phyloP scores from a whole-genome alignment of 2,888 invertebrate species.

The Dolichomitus sp. region DNA sequence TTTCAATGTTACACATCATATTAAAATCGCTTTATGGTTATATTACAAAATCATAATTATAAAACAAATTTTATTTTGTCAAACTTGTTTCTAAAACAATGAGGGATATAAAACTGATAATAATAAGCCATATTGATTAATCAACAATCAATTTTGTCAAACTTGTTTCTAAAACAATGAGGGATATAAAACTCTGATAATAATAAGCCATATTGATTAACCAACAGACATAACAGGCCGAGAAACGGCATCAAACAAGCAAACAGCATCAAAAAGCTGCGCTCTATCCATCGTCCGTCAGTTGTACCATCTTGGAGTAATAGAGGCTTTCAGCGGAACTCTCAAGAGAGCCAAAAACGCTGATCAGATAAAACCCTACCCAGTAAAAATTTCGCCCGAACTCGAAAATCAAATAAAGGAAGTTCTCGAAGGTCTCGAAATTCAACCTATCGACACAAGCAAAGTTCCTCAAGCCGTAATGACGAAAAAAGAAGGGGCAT shows the following conservation, averaged over 20 bases:
- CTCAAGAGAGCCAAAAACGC: constrained; percentile 93
- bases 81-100: not conserved
- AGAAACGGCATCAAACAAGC: constrained; percentile 98
- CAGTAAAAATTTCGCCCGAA: constrained; percentile 92
- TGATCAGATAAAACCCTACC: constrained; percentile 92
- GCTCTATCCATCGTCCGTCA: constrained; percentile 98
- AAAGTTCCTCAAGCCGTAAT: not conserved
- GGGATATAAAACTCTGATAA: not conserved
- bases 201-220: not conserved
- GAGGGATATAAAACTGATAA: not conserved
- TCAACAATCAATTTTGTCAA: constrained; percentile 71
- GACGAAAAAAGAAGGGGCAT: not conserved
- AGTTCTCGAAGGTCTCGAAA: constrained; percentile 86
- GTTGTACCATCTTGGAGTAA: constrained; percentile 96
- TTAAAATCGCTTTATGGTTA: too few species aligned
- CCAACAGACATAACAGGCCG: constrained; percentile 88
- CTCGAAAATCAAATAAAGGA: constrained; percentile 89
- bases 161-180: not conserved
- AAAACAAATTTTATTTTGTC: too few species aligned
- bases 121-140: not conserved
- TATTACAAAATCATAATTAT: too few species aligned
- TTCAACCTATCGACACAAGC: constrained; percentile 77
- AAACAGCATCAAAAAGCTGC: constrained; percentile 98
- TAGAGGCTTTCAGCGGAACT: constrained; percentile 95
- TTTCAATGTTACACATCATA: too few species aligned